Evolutionary conservation across 2,113 vertebrate species (phyloP).

Genomic region (Plestiodon gilberti): DNA sequence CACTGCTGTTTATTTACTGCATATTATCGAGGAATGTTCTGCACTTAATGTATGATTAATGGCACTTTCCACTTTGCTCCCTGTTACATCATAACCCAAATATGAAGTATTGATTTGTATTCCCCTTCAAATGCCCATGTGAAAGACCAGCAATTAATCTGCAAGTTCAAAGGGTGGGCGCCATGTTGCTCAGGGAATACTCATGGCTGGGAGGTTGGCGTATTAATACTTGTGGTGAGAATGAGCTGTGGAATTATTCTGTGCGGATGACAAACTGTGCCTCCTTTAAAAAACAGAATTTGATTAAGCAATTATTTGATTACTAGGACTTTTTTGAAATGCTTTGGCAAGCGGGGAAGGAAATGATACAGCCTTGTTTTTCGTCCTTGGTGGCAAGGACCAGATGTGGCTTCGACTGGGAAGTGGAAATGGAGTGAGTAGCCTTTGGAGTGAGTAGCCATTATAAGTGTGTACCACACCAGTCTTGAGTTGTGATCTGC

Average conservation of each 20-base stretch:
- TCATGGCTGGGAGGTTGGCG: background rate
- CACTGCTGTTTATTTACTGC: conserved; percentile 2
- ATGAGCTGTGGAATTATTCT: background rate
- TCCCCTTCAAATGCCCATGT: conserved; percentile 26
- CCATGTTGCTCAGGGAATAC: conserved; percentile 15
- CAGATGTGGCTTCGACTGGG: background rate
- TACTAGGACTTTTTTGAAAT: background rate
- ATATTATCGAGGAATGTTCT: conserved; percentile 15
- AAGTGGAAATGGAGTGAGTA: background rate
- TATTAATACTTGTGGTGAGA: background rate
- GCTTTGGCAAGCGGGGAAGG: background rate
- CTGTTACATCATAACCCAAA: conserved; percentile 34
- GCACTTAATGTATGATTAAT: conserved; percentile 32
- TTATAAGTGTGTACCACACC: background rate
- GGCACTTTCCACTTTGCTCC: background rate
- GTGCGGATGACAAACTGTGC: background rate
- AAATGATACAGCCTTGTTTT: background rate
- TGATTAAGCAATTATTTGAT: background rate
- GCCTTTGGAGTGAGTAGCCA: too few species aligned
- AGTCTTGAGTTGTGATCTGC: too few species aligned
- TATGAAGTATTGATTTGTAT: conserved; percentile 18
- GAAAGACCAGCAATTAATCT: conserved; percentile 31
- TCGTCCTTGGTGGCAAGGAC: background rate
- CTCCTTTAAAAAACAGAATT: background rate
- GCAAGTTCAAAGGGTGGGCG: conserved; percentile 22